These are phyloP conservation scores for Cassiopea xamachana DNA, from an alignment of 30 jellyfish, hydroid and myxozoan species.

Conservation along the genomic window DNA sequence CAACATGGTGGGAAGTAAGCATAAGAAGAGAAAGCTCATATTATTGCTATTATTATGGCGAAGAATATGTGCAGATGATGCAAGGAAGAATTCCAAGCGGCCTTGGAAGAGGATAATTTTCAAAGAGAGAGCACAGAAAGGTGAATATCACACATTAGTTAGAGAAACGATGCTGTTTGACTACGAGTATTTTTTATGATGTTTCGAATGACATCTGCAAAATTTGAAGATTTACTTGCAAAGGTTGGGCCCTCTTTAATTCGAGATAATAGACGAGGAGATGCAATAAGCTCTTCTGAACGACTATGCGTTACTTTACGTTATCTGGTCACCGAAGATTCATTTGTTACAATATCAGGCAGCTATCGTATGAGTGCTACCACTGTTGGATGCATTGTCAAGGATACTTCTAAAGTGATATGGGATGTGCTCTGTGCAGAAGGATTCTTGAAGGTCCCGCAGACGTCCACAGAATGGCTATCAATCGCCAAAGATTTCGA, in stretches of 20 bases:
- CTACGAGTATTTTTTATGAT: background rate
- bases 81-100: no score
- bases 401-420: slow-evolving; percentile 51
- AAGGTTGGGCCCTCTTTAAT: background rate
- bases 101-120: no score
- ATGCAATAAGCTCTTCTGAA: slow-evolving; percentile 48
- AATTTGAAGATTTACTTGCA: background rate
- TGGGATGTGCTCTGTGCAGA: slow-evolving; percentile 45
- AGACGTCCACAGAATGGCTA: slow-evolving; percentile 33
- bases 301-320: slow-evolving; percentile 49
- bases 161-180: background rate
- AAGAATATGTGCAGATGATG: no score
- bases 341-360: slow-evolving; percentile 73
- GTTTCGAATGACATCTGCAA: slow-evolving; percentile 22
- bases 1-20: no score
- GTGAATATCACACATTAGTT: slow-evolving; percentile 9
- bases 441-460: slow-evolving; percentile 53
- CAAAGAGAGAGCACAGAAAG: no score
- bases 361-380: slow-evolving; percentile 62
- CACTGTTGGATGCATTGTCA: slow-evolving; percentile 47
- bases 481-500: slow-evolving; percentile 61
- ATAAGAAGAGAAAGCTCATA: no score
- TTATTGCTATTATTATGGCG: no score
- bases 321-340: slow-evolving; percentile 59
- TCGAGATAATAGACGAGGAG: background rate